Base-by-base conservation (phyloP, 2,797 vertebrate species). In the Enoplosus armatus region DNA sequence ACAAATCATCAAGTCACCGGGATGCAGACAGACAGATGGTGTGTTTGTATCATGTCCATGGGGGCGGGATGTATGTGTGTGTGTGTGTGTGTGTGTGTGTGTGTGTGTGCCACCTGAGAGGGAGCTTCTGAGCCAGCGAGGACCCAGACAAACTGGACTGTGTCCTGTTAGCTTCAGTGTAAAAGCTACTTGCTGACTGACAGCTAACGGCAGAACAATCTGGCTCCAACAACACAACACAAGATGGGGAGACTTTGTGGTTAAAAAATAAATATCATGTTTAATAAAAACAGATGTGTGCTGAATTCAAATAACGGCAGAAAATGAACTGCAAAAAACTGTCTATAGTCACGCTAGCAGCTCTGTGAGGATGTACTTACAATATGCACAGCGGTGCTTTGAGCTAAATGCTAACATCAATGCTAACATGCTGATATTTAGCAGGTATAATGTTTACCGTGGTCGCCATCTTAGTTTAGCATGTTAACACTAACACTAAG, bases 1-100 rank as follows among this genome's bases (percentile, higher is more conserved):
- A 83, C 58, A 78, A 48, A 63, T 43, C 71, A 69, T 56, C 37
- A 69, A 78, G 74, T 72, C 81, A 75, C 51, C 72, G 58, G 79
- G 77, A 80, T 62, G 60, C 80, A 85, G 74, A 74, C 68, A 74
- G 82, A 80, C 85, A 89, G 88, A 90, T 87, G 86, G 81, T 70
- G 70, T 72, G 81, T 84, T 86, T 82, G 33, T 77, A 66, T 75
- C 41, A 56, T 68, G 75, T 88, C 75, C 14, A 29, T 70, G 66
- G 58, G 51, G 68, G 55, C 26, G 20, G 22, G 39, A 56, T 59
- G 33, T 51, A n/a, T 56, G 68, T 66, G 77, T 58, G 45, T 75
- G 66, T 59, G 47, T 8, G 47, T 58, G 45, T 75, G 66, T 59
- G 47, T 8, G 47, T 59, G 33, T 51, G 20, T 56, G 68, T 66